Evolutionary conservation across 2,797 vertebrate genomes (phyloP).

Genomic region (Anabacerthia variegaticeps): DNA sequence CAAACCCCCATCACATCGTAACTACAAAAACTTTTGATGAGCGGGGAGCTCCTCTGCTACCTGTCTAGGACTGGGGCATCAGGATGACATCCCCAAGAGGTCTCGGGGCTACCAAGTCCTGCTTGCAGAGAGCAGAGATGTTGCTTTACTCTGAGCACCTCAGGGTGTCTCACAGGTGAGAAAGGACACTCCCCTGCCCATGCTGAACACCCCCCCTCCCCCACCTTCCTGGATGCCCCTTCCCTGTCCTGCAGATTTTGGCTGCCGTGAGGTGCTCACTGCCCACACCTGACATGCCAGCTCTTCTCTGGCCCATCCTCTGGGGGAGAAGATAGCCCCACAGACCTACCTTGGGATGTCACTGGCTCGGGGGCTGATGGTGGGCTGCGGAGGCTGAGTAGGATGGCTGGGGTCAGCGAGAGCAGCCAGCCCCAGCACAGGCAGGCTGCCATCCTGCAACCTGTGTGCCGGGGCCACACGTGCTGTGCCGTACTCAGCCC

Average conservation of each 20-base stretch:
- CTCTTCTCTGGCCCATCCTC: not conserved
- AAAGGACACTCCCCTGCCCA: not conserved
- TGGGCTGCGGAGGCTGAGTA: conserved; percentile 49
- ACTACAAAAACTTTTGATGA: not conserved
- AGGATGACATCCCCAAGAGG: not conserved
- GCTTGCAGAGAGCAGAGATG: not conserved
- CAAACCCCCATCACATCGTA: not conserved
- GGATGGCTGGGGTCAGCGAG: conserved; percentile 17
- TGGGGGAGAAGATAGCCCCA: not conserved
- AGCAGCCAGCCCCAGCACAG: not conserved
- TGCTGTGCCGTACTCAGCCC: rapidly evolving
- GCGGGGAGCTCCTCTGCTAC: not conserved
- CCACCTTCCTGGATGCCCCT: not conserved
- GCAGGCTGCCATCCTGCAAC: conserved; percentile 28
- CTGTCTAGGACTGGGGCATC: not conserved
- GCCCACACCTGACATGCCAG: rapidly evolving
- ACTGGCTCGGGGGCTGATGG: conserved; percentile 41
- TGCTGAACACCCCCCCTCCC: rapidly evolving
- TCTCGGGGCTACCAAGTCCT: not conserved
- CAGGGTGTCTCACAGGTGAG: not conserved
- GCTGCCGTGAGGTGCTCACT: rapidly evolving
- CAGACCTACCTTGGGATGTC: conserved; percentile 80
- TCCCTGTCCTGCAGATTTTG: not conserved
- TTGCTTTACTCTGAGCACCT: not conserved
- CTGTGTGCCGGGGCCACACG: rapidly evolving